A percentile compares a stretch with the other conserved stretches of the same genome.
phyloP scores from a whole-genome alignment of 2,888 invertebrate species.

The Latrodectus hesperus region DNA sequence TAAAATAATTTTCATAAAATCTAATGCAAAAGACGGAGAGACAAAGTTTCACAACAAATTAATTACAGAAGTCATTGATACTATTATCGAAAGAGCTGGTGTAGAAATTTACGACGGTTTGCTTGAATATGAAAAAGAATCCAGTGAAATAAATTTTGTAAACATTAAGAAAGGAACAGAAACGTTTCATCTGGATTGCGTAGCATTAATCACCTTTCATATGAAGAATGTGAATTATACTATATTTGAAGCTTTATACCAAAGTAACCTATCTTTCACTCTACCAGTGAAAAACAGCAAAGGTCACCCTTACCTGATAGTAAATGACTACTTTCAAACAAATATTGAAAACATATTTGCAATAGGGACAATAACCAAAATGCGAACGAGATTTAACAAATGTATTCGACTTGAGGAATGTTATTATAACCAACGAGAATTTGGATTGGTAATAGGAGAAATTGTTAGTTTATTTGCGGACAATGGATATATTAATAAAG shows the following conservation, averaged over 20 bases:
- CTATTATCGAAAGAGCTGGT: background rate
- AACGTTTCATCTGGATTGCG: conserved; percentile 28
- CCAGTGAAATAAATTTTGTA: conserved; percentile 9
- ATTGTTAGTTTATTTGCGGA: conserved; percentile 16
- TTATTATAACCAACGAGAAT: conserved; percentile 38
- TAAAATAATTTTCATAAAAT: conserved; percentile 32
- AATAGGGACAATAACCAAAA: conserved; percentile 40
- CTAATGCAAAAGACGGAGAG: background rate
- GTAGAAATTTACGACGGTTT: conserved; percentile 22
- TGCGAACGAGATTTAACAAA: background rate
- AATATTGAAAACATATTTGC: conserved; percentile 43
- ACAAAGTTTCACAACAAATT: background rate
- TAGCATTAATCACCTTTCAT: conserved; percentile 18
- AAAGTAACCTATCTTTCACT: conserved; percentile 28
- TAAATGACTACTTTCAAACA: conserved; percentile 48
- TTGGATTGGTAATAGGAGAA: conserved; percentile 28
- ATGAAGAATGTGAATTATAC: conserved; percentile 27
- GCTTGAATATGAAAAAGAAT: conserved; percentile 23
- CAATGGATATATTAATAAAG: background rate
- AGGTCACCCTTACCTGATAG: conserved; percentile 43
- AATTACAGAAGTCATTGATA: conserved; percentile 7
- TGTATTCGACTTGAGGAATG: conserved; percentile 30
- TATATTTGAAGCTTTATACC: conserved; percentile 24
- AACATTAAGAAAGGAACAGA: conserved; percentile 14
- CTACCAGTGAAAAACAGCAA: conserved; percentile 24